Conservation (phyloP, 2,797 vertebrate species). For the Alectoris magna region DNA sequence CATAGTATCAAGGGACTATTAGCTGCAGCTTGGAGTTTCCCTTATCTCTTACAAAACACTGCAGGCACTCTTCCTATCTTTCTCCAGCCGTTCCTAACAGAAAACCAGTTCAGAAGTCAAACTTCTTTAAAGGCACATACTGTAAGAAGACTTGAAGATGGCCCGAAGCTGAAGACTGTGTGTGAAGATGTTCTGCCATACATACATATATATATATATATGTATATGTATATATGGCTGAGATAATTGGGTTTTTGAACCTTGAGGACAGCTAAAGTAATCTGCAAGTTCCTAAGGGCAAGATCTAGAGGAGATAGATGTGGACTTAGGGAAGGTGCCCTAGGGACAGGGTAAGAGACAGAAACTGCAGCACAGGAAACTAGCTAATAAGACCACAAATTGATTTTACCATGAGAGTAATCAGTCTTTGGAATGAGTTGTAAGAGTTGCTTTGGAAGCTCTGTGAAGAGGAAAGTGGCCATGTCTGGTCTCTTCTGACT, state of each 20-base stretch:
- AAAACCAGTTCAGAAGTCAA: background rate
- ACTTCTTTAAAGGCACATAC: background rate
- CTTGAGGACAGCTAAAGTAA: background rate
- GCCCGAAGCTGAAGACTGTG: background rate
- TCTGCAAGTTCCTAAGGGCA: accelerated
- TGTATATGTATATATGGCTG: too few species aligned
- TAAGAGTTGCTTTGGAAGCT: background rate
- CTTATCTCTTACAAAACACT: constrained; percentile 54
- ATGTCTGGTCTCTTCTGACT: background rate
- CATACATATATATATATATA: too few species aligned
- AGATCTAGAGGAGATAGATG: background rate
- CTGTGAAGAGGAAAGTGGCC: background rate
- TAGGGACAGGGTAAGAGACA: background rate
- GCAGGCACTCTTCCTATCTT: constrained; percentile 21
- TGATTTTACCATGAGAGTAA: background rate
- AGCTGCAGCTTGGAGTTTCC: constrained; percentile 34
- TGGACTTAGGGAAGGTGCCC: background rate
- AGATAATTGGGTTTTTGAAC: background rate
- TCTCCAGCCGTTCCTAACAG: constrained; percentile 42
- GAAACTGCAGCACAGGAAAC: background rate
- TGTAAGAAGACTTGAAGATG: background rate
- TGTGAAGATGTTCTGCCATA: background rate
- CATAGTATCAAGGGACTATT: background rate
- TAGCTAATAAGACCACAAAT: background rate
- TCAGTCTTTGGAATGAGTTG: background rate